Evolutionary conservation across 2,888 invertebrate species (phyloP), one percentile per base, ranked within the genome.

Genomic region (Lithophane socia): DNA sequence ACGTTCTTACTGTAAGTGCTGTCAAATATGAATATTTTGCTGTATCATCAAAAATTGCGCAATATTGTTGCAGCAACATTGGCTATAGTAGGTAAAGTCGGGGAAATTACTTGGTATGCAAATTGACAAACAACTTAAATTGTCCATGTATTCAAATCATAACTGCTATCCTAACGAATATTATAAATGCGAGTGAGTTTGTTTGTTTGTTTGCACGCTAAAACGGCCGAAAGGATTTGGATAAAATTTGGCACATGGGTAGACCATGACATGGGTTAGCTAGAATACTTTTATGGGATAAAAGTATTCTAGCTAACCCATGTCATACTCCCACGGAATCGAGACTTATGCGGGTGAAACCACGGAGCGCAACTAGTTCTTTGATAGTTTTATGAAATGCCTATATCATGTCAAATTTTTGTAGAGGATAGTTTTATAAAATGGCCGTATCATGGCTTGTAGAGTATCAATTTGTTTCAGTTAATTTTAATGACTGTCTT

Each of bases 1-100:
- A 12, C 44, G 12, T 10, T 12, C 12, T 47, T 47, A 61, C 21
- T 47, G 2, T 77, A 24, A 63, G 13, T 65, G 29, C 10, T 52
- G 2, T 44, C 13, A 75, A 52, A 77, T 75, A 29, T 54, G 66
- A 77, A 77, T 66, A 64, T 75, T 61, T 52, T 4, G 5, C 44
- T 44, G 12, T 44, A 29, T 44, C 12, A 29, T 9, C 2, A 54
- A 21, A 29, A 2, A 2, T 4, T 18, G 4, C 12, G 4, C 8
- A 9, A n/a, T 42, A 16, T 18, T 44, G 54, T 44, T 56, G 29
- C 5, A 9, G 54, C 56, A 64, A n/a, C 42, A 42, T n/a, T 64
- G 16, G 9, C n/a, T 16, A n/a, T 16, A 60, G 29, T 16, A 29
- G 29, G 8, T 29, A 16, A 58, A 24, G 1, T 16, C 1, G 1